Conservation (phyloP, 1,140 invertebrate genomes). For the Zelostemma sp. region DNA sequence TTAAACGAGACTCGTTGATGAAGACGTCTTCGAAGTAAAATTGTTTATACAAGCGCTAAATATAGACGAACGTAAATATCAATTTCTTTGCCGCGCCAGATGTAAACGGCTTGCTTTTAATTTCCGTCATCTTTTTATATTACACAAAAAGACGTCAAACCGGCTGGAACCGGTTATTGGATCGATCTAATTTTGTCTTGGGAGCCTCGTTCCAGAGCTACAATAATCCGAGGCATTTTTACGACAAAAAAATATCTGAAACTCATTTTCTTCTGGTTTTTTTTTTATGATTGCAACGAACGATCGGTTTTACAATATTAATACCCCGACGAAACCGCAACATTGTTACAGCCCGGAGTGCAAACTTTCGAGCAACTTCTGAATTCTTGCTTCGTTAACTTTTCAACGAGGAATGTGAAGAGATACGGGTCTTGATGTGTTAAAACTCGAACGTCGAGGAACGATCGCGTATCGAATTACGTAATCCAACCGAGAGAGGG, state of each 20-base stretch:
- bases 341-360: too few species aligned
- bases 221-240: slow-evolving; percentile 6
- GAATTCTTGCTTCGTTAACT: too few species aligned
- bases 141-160: slow-evolving; percentile 6
- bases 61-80: slow-evolving; percentile 7
- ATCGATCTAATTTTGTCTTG: slow-evolving; percentile 10
- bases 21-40: background rate
- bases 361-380: too few species aligned
- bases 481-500: background rate
- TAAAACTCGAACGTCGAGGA: background rate
- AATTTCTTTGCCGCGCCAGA: background rate
- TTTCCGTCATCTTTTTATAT: slow-evolving; percentile 10
- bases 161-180: slow-evolving; percentile 10
- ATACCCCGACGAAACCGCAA: too few species aligned
- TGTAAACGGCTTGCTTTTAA: slow-evolving; percentile 8
- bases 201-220: background rate
- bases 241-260: background rate
- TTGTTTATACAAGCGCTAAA: slow-evolving; percentile 11
- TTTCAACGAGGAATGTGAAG: too few species aligned
- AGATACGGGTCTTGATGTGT: too few species aligned
- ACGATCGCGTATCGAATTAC: background rate
- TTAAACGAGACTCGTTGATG: too few species aligned
- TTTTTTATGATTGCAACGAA: too few species aligned
- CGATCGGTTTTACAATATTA: background rate
- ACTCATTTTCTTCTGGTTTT: background rate